phyloP scores from a whole-genome alignment of 1,140 invertebrate species.

The Drosophila erecta region DNA sequence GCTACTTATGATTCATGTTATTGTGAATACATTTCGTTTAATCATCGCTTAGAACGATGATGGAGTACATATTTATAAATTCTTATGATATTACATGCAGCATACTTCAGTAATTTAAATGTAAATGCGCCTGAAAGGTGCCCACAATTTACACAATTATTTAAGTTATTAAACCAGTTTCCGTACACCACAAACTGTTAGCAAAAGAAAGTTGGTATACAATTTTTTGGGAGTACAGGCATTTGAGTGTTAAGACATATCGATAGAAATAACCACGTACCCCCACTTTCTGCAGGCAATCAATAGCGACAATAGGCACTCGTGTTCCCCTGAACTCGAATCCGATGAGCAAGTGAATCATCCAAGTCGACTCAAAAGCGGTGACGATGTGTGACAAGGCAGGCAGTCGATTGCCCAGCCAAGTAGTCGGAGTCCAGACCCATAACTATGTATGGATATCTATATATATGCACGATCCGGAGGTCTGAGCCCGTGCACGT shows the following conservation, averaged over 20 bases:
- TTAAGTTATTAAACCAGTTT: too few species aligned
- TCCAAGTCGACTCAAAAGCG: neutral
- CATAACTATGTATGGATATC: neutral
- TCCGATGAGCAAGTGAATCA: slow-evolving; percentile 43
- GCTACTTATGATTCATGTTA: neutral
- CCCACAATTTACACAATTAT: too few species aligned
- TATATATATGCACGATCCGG: slow-evolving; percentile 3
- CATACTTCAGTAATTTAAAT: too few species aligned
- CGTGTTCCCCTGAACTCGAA: slow-evolving; percentile 9
- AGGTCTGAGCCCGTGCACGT: slow-evolving; percentile 53
- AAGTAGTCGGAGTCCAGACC: slow-evolving; percentile 16
- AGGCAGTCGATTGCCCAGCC: slow-evolving; percentile 7
- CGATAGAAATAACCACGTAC: neutral
- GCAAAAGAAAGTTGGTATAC: too few species aligned
- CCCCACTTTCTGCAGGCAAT: neutral
- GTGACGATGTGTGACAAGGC: slow-evolving; percentile 26
- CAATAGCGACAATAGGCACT: slow-evolving; percentile 9
- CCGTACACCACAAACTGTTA: too few species aligned
- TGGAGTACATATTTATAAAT: neutral
- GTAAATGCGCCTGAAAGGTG: too few species aligned
- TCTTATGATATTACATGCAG: too few species aligned
- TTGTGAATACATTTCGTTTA: neutral
- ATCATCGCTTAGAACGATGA: neutral
- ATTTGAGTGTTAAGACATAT: too few species aligned
- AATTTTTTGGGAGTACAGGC: too few species aligned